A percentile compares a stretch with the other conserved stretches of the same genome.
phyloP scores from a whole-genome alignment of 2,888 invertebrate genomes.

The Helicoverpa assulta region DNA sequence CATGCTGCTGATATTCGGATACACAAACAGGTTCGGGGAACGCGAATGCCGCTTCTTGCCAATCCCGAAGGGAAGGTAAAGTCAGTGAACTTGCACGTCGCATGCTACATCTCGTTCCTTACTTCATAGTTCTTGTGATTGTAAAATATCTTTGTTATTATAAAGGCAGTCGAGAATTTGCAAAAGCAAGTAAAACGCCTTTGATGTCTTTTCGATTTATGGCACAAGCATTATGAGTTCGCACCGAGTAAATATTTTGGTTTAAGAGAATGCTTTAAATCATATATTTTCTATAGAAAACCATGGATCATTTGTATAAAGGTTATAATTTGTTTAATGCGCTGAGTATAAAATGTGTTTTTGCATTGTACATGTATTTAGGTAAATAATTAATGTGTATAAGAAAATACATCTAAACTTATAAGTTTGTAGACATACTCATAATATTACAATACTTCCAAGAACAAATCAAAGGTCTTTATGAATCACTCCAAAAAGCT shows the following conservation, averaged over 20 bases:
- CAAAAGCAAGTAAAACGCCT: constrained; percentile 60
- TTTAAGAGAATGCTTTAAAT: constrained; percentile 12
- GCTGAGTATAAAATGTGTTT: no score
- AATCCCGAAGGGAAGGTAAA: constrained; percentile 85
- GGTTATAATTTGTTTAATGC: no score
- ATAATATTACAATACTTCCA: no score
- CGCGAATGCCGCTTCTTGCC: constrained; percentile 86
- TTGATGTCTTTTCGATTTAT: constrained; percentile 56
- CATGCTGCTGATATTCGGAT: constrained; percentile 80
- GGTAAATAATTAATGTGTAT: no score
- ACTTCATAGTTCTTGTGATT: constrained; percentile 87
- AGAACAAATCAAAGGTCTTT: no score
- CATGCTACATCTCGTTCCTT: constrained; percentile 82
- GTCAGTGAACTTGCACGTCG: constrained; percentile 88
- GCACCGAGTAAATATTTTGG: constrained; percentile 27
- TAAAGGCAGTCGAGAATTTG: constrained; percentile 62
- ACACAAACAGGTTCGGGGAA: constrained; percentile 86
- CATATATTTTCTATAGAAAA: not conserved
- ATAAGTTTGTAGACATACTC: no score
- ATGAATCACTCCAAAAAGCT: no score
- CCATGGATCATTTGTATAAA: not conserved
- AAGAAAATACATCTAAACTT: no score
- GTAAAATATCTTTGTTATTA: constrained; percentile 82
- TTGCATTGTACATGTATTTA: no score
- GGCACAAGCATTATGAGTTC: constrained; percentile 28